Conservation (phyloP, 2,888 invertebrate species). For the Gortyna flavago region DNA sequence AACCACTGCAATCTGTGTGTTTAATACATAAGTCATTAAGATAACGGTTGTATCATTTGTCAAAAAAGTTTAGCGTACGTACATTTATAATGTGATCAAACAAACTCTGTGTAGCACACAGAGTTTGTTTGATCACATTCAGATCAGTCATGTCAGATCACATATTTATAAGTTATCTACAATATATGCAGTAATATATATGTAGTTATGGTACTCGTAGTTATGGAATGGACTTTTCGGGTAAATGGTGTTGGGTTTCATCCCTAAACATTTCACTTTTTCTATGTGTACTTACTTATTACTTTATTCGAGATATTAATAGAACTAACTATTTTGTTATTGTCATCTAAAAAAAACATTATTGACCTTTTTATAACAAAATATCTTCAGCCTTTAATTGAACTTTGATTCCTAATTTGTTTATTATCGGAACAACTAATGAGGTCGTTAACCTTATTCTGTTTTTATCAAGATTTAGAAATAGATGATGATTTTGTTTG, state of each 20-base stretch:
- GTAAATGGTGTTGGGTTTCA: neutral
- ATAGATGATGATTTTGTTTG: slow-evolving; percentile 26
- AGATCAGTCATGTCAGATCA: too few relatives aligned
- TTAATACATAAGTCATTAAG: slow-evolving; percentile 44
- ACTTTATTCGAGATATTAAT: neutral
- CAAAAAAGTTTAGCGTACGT: slow-evolving; percentile 19
- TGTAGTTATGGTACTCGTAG: too few relatives aligned
- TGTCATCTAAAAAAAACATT: neutral
- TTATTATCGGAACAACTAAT: slow-evolving; percentile 25
- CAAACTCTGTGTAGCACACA: too few relatives aligned
- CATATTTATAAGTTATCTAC: neutral
- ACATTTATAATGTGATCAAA: slow-evolving; percentile 10
- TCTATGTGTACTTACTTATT: neutral
- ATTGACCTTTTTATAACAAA: neutral
- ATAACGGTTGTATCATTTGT: slow-evolving; percentile 39
- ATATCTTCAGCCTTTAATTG: neutral
- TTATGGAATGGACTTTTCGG: neutral
- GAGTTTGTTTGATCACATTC: too few relatives aligned
- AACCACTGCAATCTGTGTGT: slow-evolving; percentile 46
- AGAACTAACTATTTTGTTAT: neutral
- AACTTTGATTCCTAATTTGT: slow-evolving; percentile 22
- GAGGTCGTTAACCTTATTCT: slow-evolving; percentile 41
- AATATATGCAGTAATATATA: neutral
- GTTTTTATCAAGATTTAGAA: slow-evolving; percentile 50
- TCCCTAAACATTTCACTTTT: neutral